Evolutionary conservation across 2,113 vertebrate genomes (phyloP).

Genomic region (Pungitius pungitius): DNA sequence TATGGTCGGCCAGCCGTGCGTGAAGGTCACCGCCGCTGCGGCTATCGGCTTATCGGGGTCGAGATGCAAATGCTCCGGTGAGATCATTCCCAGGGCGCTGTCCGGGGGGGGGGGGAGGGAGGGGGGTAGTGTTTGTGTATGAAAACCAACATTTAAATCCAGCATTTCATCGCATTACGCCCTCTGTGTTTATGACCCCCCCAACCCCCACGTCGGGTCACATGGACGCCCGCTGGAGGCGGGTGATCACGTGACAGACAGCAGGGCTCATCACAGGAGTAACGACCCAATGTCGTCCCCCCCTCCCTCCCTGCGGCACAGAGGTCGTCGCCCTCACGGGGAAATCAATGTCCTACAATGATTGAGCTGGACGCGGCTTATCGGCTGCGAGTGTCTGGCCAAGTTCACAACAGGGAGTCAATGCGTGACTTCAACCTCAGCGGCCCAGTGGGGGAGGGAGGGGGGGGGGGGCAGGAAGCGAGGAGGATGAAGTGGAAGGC

Average conservation of each 20-base stretch:
- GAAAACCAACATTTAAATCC: too few species aligned
- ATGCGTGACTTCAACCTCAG: constrained; percentile 59
- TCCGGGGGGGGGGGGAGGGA: constrained; percentile 22
- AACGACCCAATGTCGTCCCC: too few species aligned
- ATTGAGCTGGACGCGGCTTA: constrained; percentile 62
- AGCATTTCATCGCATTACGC: too few species aligned
- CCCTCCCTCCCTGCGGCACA: neutral
- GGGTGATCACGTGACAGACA: neutral
- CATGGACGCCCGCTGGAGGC: neutral
- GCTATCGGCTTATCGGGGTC: constrained; percentile 56
- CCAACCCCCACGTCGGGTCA: neutral
- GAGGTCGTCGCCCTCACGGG: constrained; percentile 56
- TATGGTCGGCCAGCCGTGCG: constrained; percentile 48
- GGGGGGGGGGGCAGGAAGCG: constrained; percentile 6
- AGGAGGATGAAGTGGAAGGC: constrained; percentile 29
- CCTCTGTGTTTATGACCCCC: neutral
- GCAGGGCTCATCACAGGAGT: too few species aligned
- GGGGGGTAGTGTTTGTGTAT: constrained; percentile 10
- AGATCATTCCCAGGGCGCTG: constrained; percentile 62
- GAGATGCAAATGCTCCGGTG: constrained; percentile 57
- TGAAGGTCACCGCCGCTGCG: constrained; percentile 65
- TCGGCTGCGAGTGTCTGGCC: constrained; percentile 40
- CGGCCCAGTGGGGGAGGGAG: constrained; percentile 44
- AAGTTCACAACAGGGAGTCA: constrained; percentile 58
- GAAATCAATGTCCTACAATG: constrained; percentile 72